Evolutionary conservation across 2,888 invertebrate species (phyloP).

Genomic region (Allygus modestus): DNA sequence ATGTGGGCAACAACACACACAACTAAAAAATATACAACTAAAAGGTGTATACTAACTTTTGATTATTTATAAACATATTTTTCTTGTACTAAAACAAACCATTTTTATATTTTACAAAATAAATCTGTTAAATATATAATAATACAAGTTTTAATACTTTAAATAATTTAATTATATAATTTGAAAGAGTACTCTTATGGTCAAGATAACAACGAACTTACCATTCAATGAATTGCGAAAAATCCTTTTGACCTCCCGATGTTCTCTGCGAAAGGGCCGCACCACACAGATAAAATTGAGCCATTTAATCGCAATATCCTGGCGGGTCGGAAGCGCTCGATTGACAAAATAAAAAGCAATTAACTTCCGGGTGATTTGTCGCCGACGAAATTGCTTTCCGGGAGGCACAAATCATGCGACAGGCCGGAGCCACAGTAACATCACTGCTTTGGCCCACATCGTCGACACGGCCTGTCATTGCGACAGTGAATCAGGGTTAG

Average conservation of each 20-base stretch:
- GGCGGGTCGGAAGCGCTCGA: not conserved
- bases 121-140: too few species aligned
- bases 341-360: constrained; percentile 43
- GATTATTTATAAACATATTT: too few species aligned
- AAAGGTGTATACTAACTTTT: too few species aligned
- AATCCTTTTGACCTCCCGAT: not conserved
- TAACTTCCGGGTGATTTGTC: constrained; percentile 43
- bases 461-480: not conserved
- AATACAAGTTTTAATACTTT: too few species aligned
- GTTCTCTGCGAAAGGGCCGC: not conserved
- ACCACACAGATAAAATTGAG: constrained; percentile 14
- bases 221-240: not conserved
- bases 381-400: constrained; percentile 34
- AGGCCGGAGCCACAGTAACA: not conserved
- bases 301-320: constrained; percentile 25
- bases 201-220: too few species aligned
- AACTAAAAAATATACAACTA: too few species aligned
- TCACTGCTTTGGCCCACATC: not conserved
- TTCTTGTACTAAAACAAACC: too few species aligned
- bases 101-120: too few species aligned
- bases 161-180: too few species aligned
- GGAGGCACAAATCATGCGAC: constrained; percentile 26
- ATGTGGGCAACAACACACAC: too few species aligned
- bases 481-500: too few species aligned
- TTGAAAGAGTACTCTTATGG: too few species aligned